phyloP scores from a whole-genome alignment of 2,113 vertebrate species.

The Craseonycteris thonglongyai region DNA sequence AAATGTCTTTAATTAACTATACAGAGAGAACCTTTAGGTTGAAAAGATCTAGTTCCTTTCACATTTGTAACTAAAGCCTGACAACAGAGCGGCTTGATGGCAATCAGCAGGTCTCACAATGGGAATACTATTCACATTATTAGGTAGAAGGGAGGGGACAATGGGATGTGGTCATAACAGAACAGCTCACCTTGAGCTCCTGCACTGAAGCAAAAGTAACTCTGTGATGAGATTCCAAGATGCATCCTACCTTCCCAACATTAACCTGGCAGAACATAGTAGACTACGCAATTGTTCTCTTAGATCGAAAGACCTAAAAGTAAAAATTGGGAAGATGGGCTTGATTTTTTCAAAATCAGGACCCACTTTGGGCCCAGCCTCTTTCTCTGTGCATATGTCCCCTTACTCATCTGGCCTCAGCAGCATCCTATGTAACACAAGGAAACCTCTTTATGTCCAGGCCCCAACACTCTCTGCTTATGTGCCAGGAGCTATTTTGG shows the following conservation, averaged over 20 bases:
- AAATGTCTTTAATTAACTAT: slow-evolving; percentile 59
- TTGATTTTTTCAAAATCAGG: neutral
- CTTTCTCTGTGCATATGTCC: neutral
- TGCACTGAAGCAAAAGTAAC: neutral
- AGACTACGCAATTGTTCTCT: neutral
- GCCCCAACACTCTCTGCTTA: neutral
- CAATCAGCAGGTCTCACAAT: slow-evolving; percentile 30
- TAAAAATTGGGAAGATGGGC: slow-evolving; percentile 22
- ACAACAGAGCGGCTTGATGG: slow-evolving; percentile 23
- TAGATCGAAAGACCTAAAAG: slow-evolving; percentile 40
- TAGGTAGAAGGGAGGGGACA: neutral
- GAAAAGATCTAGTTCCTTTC: slow-evolving; percentile 41
- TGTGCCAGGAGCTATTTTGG: neutral
- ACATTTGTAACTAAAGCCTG: neutral
- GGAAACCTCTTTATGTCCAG: no score
- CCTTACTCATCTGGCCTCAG: neutral
- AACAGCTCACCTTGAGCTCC: neutral
- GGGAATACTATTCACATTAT: neutral
- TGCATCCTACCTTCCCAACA: neutral
- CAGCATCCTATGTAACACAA: neutral
- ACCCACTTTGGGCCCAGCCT: neutral
- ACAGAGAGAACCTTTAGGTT: slow-evolving; percentile 55
- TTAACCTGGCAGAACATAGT: slow-evolving; percentile 15
- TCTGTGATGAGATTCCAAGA: neutral
- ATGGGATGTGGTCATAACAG: neutral